Conservation (phyloP, 2,888 invertebrate species). For the Scaptomyza cyrtandrae region DNA sequence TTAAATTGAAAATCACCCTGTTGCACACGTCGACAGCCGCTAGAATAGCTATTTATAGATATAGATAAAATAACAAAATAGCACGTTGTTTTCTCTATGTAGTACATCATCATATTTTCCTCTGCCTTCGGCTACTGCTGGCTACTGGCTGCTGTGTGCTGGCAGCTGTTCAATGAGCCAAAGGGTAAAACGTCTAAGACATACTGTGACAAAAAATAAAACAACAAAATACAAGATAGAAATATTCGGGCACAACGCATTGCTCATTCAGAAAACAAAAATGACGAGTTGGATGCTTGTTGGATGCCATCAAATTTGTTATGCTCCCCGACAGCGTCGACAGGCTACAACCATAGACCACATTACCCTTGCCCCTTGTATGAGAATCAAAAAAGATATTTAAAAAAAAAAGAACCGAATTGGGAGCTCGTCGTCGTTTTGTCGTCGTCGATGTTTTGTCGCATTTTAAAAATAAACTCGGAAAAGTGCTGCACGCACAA, state of each 20-base stretch:
- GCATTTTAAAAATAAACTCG: constrained; percentile 70
- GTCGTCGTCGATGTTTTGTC: constrained; percentile 36
- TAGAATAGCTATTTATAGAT: constrained; percentile 61
- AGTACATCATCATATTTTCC: constrained; percentile 70
- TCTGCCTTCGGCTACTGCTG: constrained; percentile 12
- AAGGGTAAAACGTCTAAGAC: constrained; percentile 48
- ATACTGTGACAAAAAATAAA: constrained; percentile 27
- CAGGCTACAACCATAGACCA: constrained; percentile 29
- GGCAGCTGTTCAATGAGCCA: constrained; percentile 48
- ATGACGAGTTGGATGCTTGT: constrained; percentile 28
- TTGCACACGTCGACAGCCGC: constrained; percentile 48
- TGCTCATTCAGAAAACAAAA: constrained; percentile 72
- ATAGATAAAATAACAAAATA: constrained; percentile 62
- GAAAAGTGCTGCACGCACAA: constrained; percentile 52
- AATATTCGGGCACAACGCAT: constrained; percentile 59
- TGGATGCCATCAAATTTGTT: constrained; percentile 71
- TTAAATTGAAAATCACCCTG: constrained; percentile 51
- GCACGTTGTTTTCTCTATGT: constrained; percentile 68
- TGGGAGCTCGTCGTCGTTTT: constrained; percentile 58
- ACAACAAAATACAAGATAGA: constrained; percentile 26
- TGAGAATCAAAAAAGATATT: constrained; percentile 14
- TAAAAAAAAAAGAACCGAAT: constrained; percentile 35
- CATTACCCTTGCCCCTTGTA: constrained; percentile 67
- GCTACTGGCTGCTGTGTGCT: neutral
- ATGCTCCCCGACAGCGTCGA: constrained; percentile 61